Evolutionary conservation across 2,113 vertebrate species (phyloP).

Genomic region (Eublepharis macularius): DNA sequence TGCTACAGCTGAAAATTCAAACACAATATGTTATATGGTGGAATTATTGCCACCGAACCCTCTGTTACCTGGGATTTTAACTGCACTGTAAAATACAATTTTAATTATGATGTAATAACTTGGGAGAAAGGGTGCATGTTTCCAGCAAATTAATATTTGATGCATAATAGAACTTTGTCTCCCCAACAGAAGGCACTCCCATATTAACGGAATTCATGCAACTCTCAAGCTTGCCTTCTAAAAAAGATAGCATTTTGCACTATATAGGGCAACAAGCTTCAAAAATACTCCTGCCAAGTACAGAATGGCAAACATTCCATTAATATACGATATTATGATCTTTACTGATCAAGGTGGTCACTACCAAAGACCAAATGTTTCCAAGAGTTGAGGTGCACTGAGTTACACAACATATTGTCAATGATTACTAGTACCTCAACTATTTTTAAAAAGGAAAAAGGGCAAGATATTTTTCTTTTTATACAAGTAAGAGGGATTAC

Average conservation of each 20-base stretch:
- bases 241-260: constrained; percentile 33
- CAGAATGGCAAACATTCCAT: constrained; percentile 24
- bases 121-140: not conserved
- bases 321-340: constrained; percentile 7
- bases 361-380: constrained; percentile 39
- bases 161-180: constrained; percentile 12
- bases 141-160: constrained; percentile 25
- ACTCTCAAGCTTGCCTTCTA: constrained; percentile 23
- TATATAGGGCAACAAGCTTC: constrained; percentile 66
- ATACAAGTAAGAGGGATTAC: constrained; percentile 24
- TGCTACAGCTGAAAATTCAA: constrained; percentile 28
- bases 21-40: constrained; percentile 1
- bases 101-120: not conserved
- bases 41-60: constrained; percentile 17
- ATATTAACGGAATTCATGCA: constrained; percentile 27
- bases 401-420: constrained; percentile 38
- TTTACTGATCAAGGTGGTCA: constrained; percentile 31
- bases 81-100: not conserved
- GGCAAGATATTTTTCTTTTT: constrained; percentile 41
- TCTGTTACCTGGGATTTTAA: constrained; percentile 19
- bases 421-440: constrained; percentile 2
- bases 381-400: constrained; percentile 29
- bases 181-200: constrained; percentile 15
- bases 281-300: constrained; percentile 38
- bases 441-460: constrained; percentile 37